Base-by-base conservation (phyloP, 2,888 invertebrate species). In the Sphaeridia pumilis region DNA sequence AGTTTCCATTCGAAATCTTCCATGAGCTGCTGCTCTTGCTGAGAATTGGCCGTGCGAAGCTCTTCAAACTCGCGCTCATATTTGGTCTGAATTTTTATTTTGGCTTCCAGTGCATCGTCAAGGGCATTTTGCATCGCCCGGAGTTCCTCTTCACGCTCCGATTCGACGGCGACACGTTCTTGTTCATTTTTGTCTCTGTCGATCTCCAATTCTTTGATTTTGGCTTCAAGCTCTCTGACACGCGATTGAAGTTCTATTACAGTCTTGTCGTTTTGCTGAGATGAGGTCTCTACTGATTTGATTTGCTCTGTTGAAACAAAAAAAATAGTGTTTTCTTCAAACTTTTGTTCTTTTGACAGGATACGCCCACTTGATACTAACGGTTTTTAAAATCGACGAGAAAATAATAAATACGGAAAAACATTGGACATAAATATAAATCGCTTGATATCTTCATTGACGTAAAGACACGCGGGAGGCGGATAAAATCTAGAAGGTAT, bases 1-100 rank as follows among this genome's bases (percentile, higher is more conserved):
- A 85, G 74, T 72, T 86, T 84, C 85, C 85, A 87, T 73, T 87
- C 86, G 71, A 85, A 86, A 72, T 87, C 86, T 3, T 81, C 80
- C 61, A 86, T 72, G 66, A 86, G 75, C 54, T 80, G 75, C 66
- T 84, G 83, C 46, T 86, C 85, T 46, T 83, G 74, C 48, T 64
- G 62, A 49, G 80, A 78, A 27, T 80, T 81, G 42, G 81, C 78
- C 0, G 80, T 79, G 2, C 82, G 72, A 35, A 82, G 74, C 12
- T 78, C 75, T 62, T 83, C 81, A 71, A 83, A 80, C n/a, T 82
- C 82, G 1, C 74, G 68, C 5, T 80, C 77, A 78, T 80, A 82
- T 70, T 76, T 76, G 36, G 72, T 71, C 65, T 79, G 76, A 49
- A 77, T 71, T 60, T 74, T 73, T 55, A 73, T 73, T 54, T 78